A percentile compares a stretch with the other conserved stretches of the same genome.
phyloP scores from a whole-genome alignment of 1,140 invertebrate species.

The Neodiprion lecontei region DNA sequence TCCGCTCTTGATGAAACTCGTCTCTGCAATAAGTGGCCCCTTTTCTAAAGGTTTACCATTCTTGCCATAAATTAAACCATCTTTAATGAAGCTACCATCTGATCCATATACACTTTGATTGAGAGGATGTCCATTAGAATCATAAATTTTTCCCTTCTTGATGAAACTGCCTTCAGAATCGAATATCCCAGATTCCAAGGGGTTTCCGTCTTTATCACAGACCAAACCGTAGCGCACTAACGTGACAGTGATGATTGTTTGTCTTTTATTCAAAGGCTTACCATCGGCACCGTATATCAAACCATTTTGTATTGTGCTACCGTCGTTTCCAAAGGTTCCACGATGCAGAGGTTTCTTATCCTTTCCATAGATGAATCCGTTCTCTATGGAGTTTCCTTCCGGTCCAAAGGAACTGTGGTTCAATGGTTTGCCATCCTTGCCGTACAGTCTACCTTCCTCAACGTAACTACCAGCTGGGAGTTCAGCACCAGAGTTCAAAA shows the following conservation, averaged over 20 bases:
- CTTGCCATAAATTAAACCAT: conserved; percentile 45
- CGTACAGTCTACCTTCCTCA: conserved; percentile 49
- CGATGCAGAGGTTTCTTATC: conserved; percentile 46
- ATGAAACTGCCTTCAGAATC: conserved; percentile 48
- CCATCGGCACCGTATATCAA: conserved; percentile 43
- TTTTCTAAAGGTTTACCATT: conserved; percentile 49
- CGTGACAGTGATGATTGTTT: conserved; percentile 42
- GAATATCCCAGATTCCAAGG: conserved; percentile 46
- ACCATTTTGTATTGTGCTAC: conserved; percentile 51
- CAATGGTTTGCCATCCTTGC: conserved; percentile 49
- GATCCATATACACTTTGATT: conserved; percentile 41
- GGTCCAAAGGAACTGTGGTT: conserved; percentile 52
- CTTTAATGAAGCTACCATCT: conserved; percentile 49
- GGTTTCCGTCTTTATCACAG: conserved; percentile 50
- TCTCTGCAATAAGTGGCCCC: conserved; percentile 44
- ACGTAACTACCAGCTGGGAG: conserved; percentile 48
- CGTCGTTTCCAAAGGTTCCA: conserved; percentile 51
- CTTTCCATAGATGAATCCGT: conserved; percentile 51
- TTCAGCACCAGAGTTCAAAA: conserved; percentile 49
- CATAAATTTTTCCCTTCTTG: conserved; percentile 52
- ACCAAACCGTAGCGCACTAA: conserved; percentile 53
- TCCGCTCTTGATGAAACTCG: conserved; percentile 48
- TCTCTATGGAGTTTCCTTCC: conserved; percentile 50
- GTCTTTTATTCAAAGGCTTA: conserved; percentile 46
- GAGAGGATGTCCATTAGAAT: conserved; percentile 42